A percentile compares a stretch with the other conserved stretches of the same genome.
Conservation (phyloP, 2,797 vertebrate genomes). For the Chromobotia macracanthus region DNA sequence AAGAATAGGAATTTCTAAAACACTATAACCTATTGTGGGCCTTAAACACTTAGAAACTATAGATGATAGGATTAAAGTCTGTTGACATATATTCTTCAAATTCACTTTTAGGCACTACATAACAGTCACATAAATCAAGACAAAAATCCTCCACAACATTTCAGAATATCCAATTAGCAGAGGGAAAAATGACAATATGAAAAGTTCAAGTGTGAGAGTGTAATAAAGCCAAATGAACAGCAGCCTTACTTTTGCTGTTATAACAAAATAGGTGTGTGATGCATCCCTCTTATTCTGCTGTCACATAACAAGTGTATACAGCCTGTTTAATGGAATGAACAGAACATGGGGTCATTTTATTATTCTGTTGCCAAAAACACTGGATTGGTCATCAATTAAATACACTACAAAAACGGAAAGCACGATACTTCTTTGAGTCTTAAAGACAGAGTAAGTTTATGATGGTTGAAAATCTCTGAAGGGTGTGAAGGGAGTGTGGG, state of each 20-base stretch:
- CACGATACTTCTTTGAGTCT: too few species aligned
- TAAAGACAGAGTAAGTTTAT: too few species aligned
- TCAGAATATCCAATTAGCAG: neutral
- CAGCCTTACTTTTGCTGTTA: neutral
- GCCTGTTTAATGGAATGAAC: neutral
- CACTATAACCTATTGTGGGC: too few species aligned
- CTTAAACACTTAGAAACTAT: neutral
- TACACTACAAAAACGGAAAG: neutral
- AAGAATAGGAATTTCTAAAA: too few species aligned
- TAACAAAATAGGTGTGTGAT: neutral
- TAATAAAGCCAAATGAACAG: neutral
- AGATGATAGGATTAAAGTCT: neutral
- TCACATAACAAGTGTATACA: neutral
- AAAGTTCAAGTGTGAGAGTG: neutral
- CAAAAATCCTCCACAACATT: conserved; percentile 16
- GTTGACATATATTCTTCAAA: neutral
- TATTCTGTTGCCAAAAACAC: neutral
- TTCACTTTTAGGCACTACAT: neutral
- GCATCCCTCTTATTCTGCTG: neutral
- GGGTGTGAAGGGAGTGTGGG: too few species aligned
- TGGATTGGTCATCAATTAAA: neutral
- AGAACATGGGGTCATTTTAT: neutral
- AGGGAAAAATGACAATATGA: neutral
- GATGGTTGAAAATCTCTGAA: too few species aligned
- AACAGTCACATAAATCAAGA: neutral